Base-by-base conservation (phyloP, 2,888 invertebrate genomes). In the Horisme vitalbata region DNA sequence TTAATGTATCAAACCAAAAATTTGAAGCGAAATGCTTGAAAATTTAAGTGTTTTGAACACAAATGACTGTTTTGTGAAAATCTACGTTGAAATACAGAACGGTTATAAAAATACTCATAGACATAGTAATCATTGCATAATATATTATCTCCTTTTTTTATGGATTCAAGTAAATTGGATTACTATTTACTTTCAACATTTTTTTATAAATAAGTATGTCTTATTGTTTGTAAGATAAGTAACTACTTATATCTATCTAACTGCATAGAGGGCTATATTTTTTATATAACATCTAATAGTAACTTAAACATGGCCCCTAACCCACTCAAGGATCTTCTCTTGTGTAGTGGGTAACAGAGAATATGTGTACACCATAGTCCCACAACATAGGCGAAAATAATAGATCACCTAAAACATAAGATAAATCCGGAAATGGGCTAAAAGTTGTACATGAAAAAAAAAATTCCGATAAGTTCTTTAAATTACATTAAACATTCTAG, bases 31-130 rank as follows among this genome's bases (percentile, higher is more conserved):
- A 76, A 82, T 81, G 88, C 88, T 89, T 88, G 87, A 86, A 88
- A 88, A 87, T 87, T 84, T 77, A 75, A 68, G 89, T 89, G 89
- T 89, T 89, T 79, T 83, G 80, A 89, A 89, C 88, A 88, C 88
- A 64, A 62, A 63, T 57, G 63, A 64, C 66, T 69, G 75, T 80
- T 76, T 74, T 71, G 65, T 71, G 72, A 64, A 68, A 74, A 76
- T 73, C 75, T 83, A 81, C 78, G 75, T 79, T 75, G 66, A 64
- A 70, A 72, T 75, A 71, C 78, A 75, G 83, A 79, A 81, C 82
- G 66, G 73, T 71, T 68, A 68, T 68, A 75, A 65, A 63, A 86
- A 87, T 88, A 89, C 86, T 87, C 87, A 87, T 87, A 85, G 79
- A 69, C 59, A 69, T 74, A 79, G 45, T 41, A 27, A 65, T 64